A percentile compares a stretch with the other conserved stretches of the same genome.
These are phyloP conservation scores for Chionomys nivalis DNA, from an alignment of 2,113 vertebrate genomes.

Conservation along the genomic window DNA sequence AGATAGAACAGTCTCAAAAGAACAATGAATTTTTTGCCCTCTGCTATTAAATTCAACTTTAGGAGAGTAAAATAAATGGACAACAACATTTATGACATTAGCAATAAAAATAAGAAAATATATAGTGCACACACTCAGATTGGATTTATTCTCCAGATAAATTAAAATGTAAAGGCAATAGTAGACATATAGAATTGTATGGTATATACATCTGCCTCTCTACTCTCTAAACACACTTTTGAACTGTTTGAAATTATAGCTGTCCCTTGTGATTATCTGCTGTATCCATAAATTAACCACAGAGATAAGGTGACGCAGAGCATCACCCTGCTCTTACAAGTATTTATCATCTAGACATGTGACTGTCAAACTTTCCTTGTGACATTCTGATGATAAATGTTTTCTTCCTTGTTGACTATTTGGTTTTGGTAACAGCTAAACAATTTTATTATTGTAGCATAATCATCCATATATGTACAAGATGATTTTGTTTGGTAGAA, in stretches of 20 bases:
- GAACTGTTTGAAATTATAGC: background rate
- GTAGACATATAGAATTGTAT: background rate
- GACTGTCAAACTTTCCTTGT: background rate
- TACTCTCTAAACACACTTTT: background rate
- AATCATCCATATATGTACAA: background rate
- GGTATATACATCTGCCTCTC: background rate
- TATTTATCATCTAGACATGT: background rate
- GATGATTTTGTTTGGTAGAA: background rate
- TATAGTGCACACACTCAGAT: rapidly evolving
- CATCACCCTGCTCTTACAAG: rapidly evolving
- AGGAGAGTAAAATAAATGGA: background rate
- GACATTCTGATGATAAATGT: background rate
- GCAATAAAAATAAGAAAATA: background rate
- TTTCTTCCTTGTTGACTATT: background rate
- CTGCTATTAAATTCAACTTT: background rate
- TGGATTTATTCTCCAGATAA: background rate
- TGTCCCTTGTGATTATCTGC: background rate
- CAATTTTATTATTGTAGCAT: background rate
- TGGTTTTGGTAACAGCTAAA: background rate
- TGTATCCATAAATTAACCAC: background rate
- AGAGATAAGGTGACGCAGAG: background rate
- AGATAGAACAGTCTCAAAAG: background rate
- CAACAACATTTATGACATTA: background rate
- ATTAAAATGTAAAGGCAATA: background rate
- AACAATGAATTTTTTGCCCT: background rate